Percentiles rank a stretch among this genome's conserved stretches.
phyloP scores from a whole-genome alignment of 2,113 vertebrate genomes.

The Eurystomus gularis region DNA sequence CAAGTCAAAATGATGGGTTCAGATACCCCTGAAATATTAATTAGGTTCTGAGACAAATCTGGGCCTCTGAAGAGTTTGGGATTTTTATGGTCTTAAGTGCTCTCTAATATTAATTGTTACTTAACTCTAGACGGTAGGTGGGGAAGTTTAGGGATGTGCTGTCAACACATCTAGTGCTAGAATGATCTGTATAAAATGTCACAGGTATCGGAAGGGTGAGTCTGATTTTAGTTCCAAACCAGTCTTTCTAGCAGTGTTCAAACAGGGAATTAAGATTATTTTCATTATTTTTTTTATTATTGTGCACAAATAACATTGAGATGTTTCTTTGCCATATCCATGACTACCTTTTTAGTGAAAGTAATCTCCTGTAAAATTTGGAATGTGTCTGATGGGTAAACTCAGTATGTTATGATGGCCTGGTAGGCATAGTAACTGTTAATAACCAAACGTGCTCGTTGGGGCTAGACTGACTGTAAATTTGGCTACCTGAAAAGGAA shows the following conservation, averaged over 20 bases:
- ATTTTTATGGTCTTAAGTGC: neutral
- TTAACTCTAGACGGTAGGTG: neutral
- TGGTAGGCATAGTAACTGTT: neutral
- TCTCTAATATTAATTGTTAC: neutral
- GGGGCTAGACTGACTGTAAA: neutral
- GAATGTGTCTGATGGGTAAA: neutral
- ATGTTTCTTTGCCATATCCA: neutral
- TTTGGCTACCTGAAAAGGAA: neutral
- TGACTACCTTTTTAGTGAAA: neutral
- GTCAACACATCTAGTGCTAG: neutral
- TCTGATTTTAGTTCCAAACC: neutral
- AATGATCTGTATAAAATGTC: neutral
- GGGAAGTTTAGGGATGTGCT: neutral
- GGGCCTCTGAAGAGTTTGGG: neutral
- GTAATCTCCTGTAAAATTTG: neutral
- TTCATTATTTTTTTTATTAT: neutral
- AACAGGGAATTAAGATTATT: neutral
- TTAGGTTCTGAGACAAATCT: neutral
- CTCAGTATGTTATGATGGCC: neutral
- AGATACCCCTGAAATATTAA: neutral
- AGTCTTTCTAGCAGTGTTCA: neutral
- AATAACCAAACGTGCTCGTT: neutral
- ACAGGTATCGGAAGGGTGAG: neutral
- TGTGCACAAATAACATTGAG: neutral
- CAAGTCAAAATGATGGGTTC: neutral